phyloP scores from a whole-genome alignment of 1,140 invertebrate species.

The Paracyclopina nana region DNA sequence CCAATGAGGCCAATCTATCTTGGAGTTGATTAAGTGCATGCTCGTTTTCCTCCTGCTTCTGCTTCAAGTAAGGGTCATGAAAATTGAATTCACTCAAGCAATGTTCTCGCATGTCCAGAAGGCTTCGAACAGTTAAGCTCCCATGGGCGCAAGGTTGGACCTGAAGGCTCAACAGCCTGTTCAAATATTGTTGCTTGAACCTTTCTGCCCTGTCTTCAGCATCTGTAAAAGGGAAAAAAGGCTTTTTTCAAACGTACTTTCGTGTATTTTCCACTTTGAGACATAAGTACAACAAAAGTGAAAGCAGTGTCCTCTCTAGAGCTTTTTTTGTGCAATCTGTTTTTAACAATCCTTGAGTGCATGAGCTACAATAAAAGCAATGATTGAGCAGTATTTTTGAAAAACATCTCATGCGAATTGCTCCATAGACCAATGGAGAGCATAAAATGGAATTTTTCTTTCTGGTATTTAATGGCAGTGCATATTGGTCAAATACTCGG shows the following conservation, averaged over 20 bases:
- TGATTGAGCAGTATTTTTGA: too few relatives aligned
- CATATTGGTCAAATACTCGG: too few relatives aligned
- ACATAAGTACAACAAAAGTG: too few relatives aligned
- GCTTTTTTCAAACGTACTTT: neutral
- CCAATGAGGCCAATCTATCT: constrained; percentile 32
- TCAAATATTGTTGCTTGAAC: constrained; percentile 14
- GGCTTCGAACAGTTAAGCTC: constrained; percentile 58
- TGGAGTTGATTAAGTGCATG: constrained; percentile 34
- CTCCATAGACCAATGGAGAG: too few relatives aligned
- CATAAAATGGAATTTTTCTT: too few relatives aligned
- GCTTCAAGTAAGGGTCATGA: constrained; percentile 66
- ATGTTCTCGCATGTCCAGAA: constrained; percentile 79
- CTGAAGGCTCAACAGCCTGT: neutral
- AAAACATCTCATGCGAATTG: too few relatives aligned
- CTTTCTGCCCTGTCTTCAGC: constrained; percentile 2
- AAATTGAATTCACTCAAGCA: constrained; percentile 74
- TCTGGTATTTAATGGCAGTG: too few relatives aligned
- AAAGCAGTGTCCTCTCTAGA: too few relatives aligned
- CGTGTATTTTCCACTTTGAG: too few relatives aligned
- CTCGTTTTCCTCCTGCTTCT: constrained; percentile 48
- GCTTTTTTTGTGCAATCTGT: too few relatives aligned
- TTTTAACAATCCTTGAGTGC: too few relatives aligned
- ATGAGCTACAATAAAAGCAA: too few relatives aligned
- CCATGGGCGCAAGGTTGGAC: constrained; percentile 52
- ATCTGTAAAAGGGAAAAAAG: neutral